Evolutionary conservation across 2,888 invertebrate genomes (phyloP).

Genomic region (Aphidius colemani): DNA sequence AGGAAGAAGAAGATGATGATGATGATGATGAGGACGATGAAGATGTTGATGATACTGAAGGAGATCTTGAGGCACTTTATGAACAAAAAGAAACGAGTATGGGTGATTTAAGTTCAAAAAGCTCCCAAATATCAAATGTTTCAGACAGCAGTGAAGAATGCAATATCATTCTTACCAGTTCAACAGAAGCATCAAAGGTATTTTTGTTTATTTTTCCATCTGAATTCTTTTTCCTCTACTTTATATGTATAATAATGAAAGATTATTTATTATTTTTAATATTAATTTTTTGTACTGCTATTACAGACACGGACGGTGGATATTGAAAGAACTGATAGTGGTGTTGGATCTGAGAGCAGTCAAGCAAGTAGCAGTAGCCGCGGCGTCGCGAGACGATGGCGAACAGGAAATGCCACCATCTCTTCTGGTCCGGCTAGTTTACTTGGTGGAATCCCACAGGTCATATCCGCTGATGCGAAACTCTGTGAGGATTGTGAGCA

Average conservation of each 20-base stretch:
- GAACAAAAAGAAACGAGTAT: constrained; percentile 61
- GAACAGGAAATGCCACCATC: constrained; percentile 51
- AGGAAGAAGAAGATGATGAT: constrained; percentile 37
- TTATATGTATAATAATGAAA: not conserved
- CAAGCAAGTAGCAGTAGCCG: constrained; percentile 77
- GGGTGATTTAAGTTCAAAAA: constrained; percentile 69
- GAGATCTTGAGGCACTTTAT: constrained; percentile 61
- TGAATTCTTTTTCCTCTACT: constrained; percentile 10
- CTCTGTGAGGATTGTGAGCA: constrained; percentile 89
- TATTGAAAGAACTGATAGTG: constrained; percentile 90
- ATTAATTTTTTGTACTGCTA: constrained; percentile 9
- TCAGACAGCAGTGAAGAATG: constrained; percentile 87
- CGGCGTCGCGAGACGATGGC: constrained; percentile 52
- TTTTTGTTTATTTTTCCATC: constrained; percentile 14
- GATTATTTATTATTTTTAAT: constrained; percentile 1
- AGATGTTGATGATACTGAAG: constrained; percentile 67
- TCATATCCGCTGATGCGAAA: constrained; percentile 58
- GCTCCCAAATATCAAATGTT: constrained; percentile 78
- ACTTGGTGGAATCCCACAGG: constrained; percentile 65
- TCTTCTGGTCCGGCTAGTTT: constrained; percentile 60
- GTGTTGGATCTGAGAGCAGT: constrained; percentile 90
- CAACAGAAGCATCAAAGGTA: constrained; percentile 54
- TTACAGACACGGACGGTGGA: constrained; percentile 65
- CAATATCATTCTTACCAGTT: constrained; percentile 65
- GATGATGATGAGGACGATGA: constrained; percentile 54